These are phyloP conservation scores for Verasper variegatus DNA, from an alignment of 2,113 vertebrate genomes.

Conservation along the genomic window DNA sequence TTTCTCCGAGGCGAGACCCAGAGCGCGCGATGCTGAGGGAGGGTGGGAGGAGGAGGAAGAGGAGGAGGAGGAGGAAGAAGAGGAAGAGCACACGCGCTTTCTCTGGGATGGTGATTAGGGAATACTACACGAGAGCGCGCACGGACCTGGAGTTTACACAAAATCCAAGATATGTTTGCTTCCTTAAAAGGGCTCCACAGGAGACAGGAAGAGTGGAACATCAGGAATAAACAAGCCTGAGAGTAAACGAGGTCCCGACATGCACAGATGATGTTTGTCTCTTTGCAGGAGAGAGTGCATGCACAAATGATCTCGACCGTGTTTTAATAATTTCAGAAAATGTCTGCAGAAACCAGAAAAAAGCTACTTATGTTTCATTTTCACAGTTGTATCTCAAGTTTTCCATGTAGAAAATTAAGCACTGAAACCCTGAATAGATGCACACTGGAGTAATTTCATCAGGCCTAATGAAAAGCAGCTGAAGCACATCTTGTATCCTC, in stretches of 20 bases:
- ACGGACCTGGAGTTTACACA: conserved; percentile 29
- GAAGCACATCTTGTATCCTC: conserved; percentile 23
- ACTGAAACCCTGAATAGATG: not conserved
- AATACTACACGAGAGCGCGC: conserved; percentile 30
- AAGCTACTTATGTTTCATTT: not conserved
- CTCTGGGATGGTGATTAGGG: not conserved
- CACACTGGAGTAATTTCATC: conserved; percentile 20
- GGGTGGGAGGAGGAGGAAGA: conserved; percentile 13
- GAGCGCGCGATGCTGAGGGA: conserved; percentile 42
- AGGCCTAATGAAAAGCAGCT: conserved; percentile 57
- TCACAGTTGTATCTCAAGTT: not conserved
- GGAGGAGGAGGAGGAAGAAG: conserved; percentile 1
- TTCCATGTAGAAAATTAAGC: not conserved
- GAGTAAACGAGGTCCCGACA: not conserved
- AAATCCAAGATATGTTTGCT: conserved; percentile 30
- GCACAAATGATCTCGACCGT: not conserved
- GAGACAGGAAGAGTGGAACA: not conserved
- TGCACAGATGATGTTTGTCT: not conserved
- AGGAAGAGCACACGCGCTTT: conserved; percentile 5
- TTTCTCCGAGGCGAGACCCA: conserved; percentile 59
- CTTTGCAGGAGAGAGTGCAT: not conserved
- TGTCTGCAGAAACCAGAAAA: not conserved
- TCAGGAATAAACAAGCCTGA: conserved; percentile 14
- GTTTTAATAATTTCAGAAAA: not conserved
- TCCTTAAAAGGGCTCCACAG: conserved; percentile 60